Percentiles rank a stretch among this genome's conserved stretches.
Conservation (phyloP, 2,797 vertebrate genomes). For the Pangasius krempfi region DNA sequence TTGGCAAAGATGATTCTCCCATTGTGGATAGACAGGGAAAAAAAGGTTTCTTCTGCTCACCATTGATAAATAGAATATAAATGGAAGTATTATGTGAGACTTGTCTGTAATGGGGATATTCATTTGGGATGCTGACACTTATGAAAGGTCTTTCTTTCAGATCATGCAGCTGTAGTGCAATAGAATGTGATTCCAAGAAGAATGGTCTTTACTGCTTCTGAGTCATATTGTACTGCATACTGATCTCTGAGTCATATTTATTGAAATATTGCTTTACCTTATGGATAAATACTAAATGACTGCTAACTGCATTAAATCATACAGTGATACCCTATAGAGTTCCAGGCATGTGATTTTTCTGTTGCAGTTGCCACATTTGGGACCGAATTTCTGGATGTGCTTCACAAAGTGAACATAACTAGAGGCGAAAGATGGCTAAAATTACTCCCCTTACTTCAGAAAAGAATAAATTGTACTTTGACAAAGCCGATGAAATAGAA, state of each 20-base stretch:
- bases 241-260: neutral
- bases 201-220: slow-evolving; percentile 2
- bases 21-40: neutral
- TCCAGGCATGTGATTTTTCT: neutral
- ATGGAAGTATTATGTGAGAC: slow-evolving; percentile 18
- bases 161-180: neutral
- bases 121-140: slow-evolving; percentile 25
- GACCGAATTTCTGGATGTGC: too few species aligned
- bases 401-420: neutral
- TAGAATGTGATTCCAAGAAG: neutral
- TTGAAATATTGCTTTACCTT: neutral
- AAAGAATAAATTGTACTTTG: neutral
- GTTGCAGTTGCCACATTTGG: neutral
- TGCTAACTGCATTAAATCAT: slow-evolving; percentile 9
- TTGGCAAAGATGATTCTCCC: slow-evolving; percentile 38
- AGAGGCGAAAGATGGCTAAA: neutral
- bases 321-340: neutral
- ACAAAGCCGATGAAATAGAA: neutral
- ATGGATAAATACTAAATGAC: slow-evolving; percentile 7
- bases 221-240: too few species aligned
- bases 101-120: slow-evolving; percentile 10
- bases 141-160: slow-evolving; percentile 5
- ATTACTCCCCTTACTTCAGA: neutral
- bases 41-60: slow-evolving; percentile 50
- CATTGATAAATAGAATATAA: slow-evolving; percentile 30